phyloP scores from a whole-genome alignment of 2,797 vertebrate genomes.

The Chanos chanos region DNA sequence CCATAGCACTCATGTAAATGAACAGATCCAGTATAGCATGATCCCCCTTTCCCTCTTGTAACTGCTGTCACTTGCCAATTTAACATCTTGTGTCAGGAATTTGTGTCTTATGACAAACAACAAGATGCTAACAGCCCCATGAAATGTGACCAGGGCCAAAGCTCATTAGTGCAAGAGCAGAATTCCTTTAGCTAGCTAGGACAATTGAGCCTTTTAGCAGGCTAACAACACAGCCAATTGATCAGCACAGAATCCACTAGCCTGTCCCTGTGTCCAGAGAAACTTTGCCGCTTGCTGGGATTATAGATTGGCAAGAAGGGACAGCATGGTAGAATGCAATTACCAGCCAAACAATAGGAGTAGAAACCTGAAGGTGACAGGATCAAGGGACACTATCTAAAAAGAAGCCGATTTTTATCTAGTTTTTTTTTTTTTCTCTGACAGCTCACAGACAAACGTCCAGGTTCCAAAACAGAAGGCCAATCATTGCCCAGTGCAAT shows the following conservation, averaged over 20 bases:
- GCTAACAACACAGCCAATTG: conserved; percentile 31
- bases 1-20: no score
- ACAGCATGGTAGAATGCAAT: conserved; percentile 34
- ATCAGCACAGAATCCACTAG: conserved; percentile 15
- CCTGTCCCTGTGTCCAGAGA: conserved; percentile 10
- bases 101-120: conserved; percentile 11
- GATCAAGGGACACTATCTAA: conserved; percentile 17
- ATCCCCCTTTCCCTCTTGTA: no score
- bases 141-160: no score
- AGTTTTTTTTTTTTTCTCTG: conserved; percentile 21
- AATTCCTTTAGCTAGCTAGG: conserved; percentile 10
- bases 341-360: conserved; percentile 30
- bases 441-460: conserved; percentile 10
- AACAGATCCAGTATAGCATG: no score
- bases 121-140: no score
- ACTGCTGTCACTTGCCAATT: no score
- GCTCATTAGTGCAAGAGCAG: conserved; percentile 11
- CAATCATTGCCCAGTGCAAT: no score
- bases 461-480: no score
- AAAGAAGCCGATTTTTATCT: conserved; percentile 10
- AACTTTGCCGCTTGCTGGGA: conserved; percentile 29
- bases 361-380: conserved; percentile 8
- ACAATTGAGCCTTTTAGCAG: not conserved
- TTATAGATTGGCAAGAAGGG: conserved; percentile 30
- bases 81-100: no score